Evolutionary conservation across 2,888 invertebrate genomes (phyloP).

Genomic region (Acholoe squamosa): DNA sequence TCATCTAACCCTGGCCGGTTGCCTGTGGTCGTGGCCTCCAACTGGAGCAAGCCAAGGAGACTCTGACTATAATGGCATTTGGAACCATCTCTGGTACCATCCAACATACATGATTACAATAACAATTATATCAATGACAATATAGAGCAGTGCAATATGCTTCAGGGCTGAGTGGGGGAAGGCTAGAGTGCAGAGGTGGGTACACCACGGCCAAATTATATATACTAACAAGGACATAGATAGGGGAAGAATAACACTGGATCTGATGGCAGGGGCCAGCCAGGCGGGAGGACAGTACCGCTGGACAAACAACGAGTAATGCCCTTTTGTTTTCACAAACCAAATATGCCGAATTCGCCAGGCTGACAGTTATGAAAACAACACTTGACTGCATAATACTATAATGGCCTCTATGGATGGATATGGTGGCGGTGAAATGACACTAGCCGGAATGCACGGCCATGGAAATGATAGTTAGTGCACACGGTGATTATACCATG

Average conservation of each 20-base stretch:
- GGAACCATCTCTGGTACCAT: not conserved
- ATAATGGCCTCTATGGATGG: not conserved
- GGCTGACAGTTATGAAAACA: slow-evolving; percentile 34
- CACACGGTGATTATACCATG: too few relatives aligned
- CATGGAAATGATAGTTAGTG: too few relatives aligned
- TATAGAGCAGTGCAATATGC: not conserved
- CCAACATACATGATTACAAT: not conserved
- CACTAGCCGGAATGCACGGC: not conserved
- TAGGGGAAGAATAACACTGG: slow-evolving; percentile 32
- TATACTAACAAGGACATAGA: slow-evolving; percentile 53
- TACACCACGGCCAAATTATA: slow-evolving; percentile 18
- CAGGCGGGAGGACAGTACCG: not conserved
- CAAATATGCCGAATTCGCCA: slow-evolving; percentile 26
- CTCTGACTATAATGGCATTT: not conserved
- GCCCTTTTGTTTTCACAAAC: slow-evolving; percentile 60
- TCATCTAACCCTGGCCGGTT: not conserved
- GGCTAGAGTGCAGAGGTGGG: not conserved
- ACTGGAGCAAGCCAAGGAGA: not conserved
- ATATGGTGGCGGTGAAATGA: not conserved
- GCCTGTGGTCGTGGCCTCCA: not conserved
- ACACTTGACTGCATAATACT: not conserved
- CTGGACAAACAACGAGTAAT: slow-evolving; percentile 43
- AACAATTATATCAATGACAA: slow-evolving; percentile 3
- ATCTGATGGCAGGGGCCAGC: not conserved
- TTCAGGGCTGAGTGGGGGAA: not conserved